phyloP scores from a whole-genome alignment of 1,140 invertebrate genomes.

The Latrodectus geometricus region DNA sequence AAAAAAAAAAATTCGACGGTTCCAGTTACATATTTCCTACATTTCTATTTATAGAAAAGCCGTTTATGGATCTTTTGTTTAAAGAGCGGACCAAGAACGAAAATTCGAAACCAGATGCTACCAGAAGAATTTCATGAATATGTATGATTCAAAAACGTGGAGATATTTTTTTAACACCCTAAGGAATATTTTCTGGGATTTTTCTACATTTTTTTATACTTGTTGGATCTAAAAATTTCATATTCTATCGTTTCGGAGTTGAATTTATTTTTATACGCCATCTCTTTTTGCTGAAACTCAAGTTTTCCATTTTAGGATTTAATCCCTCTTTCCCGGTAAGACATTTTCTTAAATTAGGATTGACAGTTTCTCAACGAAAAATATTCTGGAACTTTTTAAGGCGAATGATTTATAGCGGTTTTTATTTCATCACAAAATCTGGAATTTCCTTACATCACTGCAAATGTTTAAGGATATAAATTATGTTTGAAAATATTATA shows the following conservation, averaged over 20 bases:
- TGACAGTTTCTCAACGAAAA: too few species aligned
- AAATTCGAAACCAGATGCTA: constrained; percentile 59
- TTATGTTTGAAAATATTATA: too few species aligned
- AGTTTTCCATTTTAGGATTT: too few species aligned
- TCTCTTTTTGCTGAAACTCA: too few species aligned
- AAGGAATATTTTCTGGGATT: neutral
- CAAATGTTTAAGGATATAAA: too few species aligned
- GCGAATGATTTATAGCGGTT: too few species aligned
- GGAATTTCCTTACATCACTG: too few species aligned
- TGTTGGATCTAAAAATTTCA: constrained; percentile 26
- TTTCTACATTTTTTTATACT: constrained; percentile 20
- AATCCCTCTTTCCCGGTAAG: too few species aligned
- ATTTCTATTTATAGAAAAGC: constrained; percentile 60
- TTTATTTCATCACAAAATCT: too few species aligned
- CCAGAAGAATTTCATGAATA: constrained; percentile 50
- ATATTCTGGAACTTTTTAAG: too few species aligned
- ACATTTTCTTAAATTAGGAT: too few species aligned
- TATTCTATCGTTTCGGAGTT: constrained; percentile 28
- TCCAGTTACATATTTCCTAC: constrained; percentile 54
- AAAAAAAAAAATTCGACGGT: constrained; percentile 30
- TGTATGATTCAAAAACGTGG: constrained; percentile 31
- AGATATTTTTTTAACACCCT: constrained; percentile 1
- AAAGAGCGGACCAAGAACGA: constrained; percentile 35
- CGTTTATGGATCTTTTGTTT: constrained; percentile 55
- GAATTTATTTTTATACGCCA: too few species aligned